phyloP scores from a whole-genome alignment of 64 coral and sea anemone genomes.

The Actinia tenebrosa region DNA sequence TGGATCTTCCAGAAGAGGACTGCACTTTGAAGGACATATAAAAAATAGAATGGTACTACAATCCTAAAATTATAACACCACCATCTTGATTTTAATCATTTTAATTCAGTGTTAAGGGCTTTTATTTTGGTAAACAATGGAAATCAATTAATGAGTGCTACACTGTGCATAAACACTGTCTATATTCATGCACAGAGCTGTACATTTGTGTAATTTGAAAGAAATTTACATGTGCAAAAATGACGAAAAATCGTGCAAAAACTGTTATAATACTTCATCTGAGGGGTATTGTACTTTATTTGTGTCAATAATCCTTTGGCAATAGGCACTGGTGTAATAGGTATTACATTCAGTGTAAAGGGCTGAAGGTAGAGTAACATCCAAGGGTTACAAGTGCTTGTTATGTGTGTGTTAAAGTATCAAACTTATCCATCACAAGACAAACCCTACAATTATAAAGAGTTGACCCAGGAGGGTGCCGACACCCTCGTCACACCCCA shows the following conservation, averaged over 20 bases:
- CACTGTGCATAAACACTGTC: no score
- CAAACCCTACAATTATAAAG: neutral
- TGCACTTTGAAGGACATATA: constrained; percentile 77
- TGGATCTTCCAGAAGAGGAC: constrained; percentile 77
- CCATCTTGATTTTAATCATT: no score
- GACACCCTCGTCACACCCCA: no score
- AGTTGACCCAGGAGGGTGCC: no score
- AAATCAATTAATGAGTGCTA: no score
- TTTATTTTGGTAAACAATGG: no score
- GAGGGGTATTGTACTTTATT: no score
- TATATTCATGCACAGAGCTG: no score
- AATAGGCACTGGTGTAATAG: neutral
- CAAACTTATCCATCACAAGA: neutral
- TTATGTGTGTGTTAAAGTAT: neutral
- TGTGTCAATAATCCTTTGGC: neutral
- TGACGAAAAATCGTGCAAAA: no score
- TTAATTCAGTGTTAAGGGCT: neutral
- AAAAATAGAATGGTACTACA: constrained; percentile 74
- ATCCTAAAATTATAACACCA: neutral
- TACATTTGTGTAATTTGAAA: no score
- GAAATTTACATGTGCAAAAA: no score
- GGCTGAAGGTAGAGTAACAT: neutral
- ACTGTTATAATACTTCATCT: no score
- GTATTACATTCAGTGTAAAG: neutral
- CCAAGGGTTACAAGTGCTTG: neutral